phyloP scores from a whole-genome alignment of 2,113 vertebrate species.

The Chaetodon trifascialis region DNA sequence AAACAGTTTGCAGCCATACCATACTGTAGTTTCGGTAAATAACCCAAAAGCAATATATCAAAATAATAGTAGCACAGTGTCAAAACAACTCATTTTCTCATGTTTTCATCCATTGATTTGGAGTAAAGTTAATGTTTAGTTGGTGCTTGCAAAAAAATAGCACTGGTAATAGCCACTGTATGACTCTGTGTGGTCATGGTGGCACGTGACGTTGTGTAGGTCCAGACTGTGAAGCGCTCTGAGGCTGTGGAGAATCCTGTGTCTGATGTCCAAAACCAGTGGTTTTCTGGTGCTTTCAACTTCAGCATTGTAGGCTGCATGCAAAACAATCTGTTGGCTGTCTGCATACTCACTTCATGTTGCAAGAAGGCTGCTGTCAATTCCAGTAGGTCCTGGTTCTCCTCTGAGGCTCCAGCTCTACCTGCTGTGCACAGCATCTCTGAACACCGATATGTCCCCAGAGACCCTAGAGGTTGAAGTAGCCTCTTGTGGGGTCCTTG shows the following conservation, averaged over 20 bases:
- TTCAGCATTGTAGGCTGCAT: background rate
- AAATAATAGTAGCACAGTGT: background rate
- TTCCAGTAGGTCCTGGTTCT: background rate
- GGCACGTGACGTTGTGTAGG: background rate
- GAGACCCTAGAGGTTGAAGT: background rate
- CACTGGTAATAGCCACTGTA: background rate
- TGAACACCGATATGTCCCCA: background rate
- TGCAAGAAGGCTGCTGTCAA: background rate
- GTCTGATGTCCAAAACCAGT: background rate
- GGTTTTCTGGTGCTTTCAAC: background rate
- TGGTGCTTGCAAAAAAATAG: background rate
- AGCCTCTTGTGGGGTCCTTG: background rate
- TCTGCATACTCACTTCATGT: background rate
- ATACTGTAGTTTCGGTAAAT: background rate
- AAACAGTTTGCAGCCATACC: too few species aligned
- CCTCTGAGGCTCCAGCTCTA: background rate
- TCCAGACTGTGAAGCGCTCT: background rate
- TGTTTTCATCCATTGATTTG: background rate
- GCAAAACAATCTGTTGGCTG: background rate
- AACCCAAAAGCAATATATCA: background rate
- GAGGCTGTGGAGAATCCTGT: background rate
- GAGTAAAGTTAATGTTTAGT: background rate
- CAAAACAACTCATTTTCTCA: background rate
- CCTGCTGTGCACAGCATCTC: background rate
- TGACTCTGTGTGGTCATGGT: background rate